Conservation (phyloP, 2,113 vertebrate species). For the Trachemys scripta region DNA sequence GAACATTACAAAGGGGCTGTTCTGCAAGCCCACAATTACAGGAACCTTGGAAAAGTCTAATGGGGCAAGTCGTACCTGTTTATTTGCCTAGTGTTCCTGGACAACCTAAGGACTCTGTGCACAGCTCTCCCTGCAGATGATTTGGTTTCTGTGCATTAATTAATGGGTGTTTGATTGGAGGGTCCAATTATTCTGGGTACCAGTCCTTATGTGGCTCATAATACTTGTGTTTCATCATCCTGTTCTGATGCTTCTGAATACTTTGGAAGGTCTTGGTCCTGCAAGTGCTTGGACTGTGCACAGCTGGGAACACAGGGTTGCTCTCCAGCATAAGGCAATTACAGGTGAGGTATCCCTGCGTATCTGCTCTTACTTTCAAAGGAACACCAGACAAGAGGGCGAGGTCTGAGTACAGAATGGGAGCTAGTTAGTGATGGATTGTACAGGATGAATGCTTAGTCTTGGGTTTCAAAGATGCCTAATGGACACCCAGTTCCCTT, state of each 20-base stretch:
- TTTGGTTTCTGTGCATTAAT: not conserved
- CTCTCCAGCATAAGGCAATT: not conserved
- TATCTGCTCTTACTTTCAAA: not conserved
- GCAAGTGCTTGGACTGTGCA: not conserved
- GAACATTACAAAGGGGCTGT: not conserved
- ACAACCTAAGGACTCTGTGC: not conserved
- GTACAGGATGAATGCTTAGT: not conserved
- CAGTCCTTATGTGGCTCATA: not conserved
- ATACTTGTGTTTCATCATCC: not conserved
- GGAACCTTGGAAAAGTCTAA: not conserved
- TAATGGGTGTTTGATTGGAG: not conserved
- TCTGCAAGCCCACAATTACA: not conserved
- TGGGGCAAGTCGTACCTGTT: not conserved
- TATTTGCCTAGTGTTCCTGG: not conserved
- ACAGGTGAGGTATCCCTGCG: not conserved
- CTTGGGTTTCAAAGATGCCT: not conserved
- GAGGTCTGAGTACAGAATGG: not conserved
- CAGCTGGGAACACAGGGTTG: not conserved
- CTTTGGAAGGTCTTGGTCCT: not conserved
- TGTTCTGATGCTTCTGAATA: not conserved
- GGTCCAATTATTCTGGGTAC: not conserved
- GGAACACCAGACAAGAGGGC: not conserved
- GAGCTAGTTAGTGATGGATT: not conserved
- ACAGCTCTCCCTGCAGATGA: not conserved
- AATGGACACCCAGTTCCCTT: not conserved